Conservation (phyloP, 2,888 invertebrate genomes). For the Agonum fuliginosum region DNA sequence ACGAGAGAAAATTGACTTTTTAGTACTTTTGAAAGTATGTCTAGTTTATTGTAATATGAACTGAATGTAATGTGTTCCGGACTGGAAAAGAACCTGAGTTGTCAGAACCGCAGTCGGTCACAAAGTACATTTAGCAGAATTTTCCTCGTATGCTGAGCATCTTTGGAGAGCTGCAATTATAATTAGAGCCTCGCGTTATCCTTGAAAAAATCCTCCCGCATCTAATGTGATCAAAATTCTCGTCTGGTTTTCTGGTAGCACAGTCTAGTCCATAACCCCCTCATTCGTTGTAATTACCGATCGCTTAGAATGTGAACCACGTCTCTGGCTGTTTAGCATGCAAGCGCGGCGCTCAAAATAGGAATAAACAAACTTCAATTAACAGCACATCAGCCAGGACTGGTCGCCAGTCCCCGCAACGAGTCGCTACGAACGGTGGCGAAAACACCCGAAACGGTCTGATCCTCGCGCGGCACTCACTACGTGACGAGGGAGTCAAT, state of each 20-base stretch:
- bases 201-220: slow-evolving; percentile 17
- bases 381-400: slow-evolving; percentile 69
- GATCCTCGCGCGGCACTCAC: background rate
- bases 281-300: slow-evolving; percentile 49
- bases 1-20: too few relatives aligned
- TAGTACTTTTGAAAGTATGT: too few relatives aligned
- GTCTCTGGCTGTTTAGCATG: slow-evolving; percentile 48
- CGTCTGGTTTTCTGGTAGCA: slow-evolving; percentile 10
- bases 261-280: slow-evolving; percentile 38
- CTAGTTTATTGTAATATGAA: too few relatives aligned
- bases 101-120: too few relatives aligned
- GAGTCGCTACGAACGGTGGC: background rate
- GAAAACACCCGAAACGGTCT: slow-evolving; percentile 8
- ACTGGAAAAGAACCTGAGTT: too few relatives aligned
- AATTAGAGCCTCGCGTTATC: too few relatives aligned
- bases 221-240: slow-evolving; percentile 30
- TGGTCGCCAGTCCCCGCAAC: background rate
- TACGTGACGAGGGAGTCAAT: slow-evolving; percentile 38
- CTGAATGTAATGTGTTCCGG: too few relatives aligned
- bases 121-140: too few relatives aligned
- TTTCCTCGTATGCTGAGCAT: too few relatives aligned
- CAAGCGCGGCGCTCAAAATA: slow-evolving; percentile 64
- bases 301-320: slow-evolving; percentile 52
- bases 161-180: too few relatives aligned
- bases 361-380: slow-evolving; percentile 71